phyloP scores from a whole-genome alignment of 2,888 invertebrate genomes.

The Phaonia tiefii region DNA sequence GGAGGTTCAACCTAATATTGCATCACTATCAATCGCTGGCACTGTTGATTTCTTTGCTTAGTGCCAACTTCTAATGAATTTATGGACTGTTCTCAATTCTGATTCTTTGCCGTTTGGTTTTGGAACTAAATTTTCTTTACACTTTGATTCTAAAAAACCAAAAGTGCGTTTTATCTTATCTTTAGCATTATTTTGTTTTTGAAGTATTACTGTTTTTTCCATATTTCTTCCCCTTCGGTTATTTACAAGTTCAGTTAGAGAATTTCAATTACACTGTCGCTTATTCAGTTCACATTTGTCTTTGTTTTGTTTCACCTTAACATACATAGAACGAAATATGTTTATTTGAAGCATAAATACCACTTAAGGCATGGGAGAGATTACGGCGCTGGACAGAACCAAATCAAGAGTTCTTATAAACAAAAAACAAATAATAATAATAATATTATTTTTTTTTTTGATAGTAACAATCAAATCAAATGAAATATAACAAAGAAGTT shows the following conservation, averaged over 20 bases:
- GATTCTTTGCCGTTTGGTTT: not conserved
- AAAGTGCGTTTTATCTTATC: conserved; percentile 63
- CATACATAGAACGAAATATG: too few species aligned
- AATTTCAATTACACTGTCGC: conserved; percentile 42
- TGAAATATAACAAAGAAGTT: not conserved
- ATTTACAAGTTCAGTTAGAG: conserved; percentile 48
- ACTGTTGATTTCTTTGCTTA: not conserved
- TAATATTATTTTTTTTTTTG: too few species aligned
- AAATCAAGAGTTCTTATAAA: not conserved
- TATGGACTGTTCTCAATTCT: conserved; percentile 62
- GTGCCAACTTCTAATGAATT: conserved; percentile 15
- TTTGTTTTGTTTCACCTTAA: conserved; percentile 4
- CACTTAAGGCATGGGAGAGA: too few species aligned
- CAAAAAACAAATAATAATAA: too few species aligned
- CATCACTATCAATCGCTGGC: not conserved
- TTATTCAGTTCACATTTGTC: conserved; percentile 37
- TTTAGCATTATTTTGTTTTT: conserved; percentile 4
- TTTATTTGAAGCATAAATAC: too few species aligned
- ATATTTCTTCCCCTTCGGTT: not conserved
- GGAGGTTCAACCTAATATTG: not conserved
- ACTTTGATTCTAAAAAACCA: not conserved
- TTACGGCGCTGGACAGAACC: too few species aligned
- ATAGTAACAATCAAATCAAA: too few species aligned
- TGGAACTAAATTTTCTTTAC: not conserved
- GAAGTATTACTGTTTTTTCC: conserved; percentile 14